phyloP scores from a whole-genome alignment of 2,797 vertebrate genomes.

The Poecilia velifera region DNA sequence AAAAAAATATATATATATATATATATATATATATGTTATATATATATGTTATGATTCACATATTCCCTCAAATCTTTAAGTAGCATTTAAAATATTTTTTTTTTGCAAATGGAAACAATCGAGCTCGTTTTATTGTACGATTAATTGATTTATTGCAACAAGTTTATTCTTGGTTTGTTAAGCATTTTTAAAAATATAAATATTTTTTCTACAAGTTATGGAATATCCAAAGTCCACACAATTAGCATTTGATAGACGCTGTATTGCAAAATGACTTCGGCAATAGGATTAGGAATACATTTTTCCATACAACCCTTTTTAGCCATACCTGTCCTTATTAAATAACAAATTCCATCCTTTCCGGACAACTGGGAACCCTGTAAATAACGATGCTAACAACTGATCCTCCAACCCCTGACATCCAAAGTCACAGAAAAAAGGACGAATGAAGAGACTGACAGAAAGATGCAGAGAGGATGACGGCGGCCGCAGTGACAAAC shows the following conservation, averaged over 20 bases:
- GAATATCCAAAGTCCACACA: background rate
- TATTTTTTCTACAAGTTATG: background rate
- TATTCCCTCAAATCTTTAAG: background rate
- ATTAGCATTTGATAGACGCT: background rate
- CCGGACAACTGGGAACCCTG: background rate
- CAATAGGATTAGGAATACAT: background rate
- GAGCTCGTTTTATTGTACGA: no score
- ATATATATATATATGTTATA: no score
- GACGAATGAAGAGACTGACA: conserved; percentile 35
- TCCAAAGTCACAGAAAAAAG: conserved; percentile 9
- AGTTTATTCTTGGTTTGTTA: background rate
- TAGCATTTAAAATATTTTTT: background rate
- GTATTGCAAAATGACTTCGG: background rate
- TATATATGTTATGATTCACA: background rate
- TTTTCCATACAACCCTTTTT: background rate
- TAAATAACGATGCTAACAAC: background rate
- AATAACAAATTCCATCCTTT: background rate
- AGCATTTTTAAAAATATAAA: background rate
- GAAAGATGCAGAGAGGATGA: conserved; percentile 49
- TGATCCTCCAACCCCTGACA: background rate
- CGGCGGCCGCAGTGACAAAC: conserved; percentile 47
- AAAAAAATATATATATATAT: no score
- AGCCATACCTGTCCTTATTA: background rate
- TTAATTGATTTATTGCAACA: no score
- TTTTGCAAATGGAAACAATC: background rate